Percentiles rank a stretch among this genome's conserved stretches.
phyloP scores from a whole-genome alignment of 2,888 invertebrate species.

The Athripsodes cinereus region DNA sequence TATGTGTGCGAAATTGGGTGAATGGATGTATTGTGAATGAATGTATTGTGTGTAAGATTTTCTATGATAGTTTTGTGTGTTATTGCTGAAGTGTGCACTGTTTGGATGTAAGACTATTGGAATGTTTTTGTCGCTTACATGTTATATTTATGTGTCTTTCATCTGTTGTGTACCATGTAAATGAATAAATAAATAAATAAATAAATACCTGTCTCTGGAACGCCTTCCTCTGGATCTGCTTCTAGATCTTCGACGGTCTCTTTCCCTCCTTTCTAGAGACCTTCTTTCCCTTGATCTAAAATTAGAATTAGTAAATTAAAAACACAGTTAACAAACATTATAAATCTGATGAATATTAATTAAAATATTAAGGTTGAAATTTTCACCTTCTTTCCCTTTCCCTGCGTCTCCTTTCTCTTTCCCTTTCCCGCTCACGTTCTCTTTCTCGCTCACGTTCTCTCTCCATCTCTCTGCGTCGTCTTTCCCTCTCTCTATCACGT shows the following conservation, averaged over 20 bases:
- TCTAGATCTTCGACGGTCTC: slow-evolving; percentile 41
- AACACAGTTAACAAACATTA: neutral
- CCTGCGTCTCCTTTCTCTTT: slow-evolving; percentile 20
- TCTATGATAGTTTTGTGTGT: too few species aligned
- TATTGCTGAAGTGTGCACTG: too few species aligned
- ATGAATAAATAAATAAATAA: too few species aligned
- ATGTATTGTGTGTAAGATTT: too few species aligned
- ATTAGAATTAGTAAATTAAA: neutral
- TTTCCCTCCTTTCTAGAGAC: slow-evolving; percentile 39
- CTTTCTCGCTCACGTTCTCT: slow-evolving; percentile 41
- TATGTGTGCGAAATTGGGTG: too few species aligned
- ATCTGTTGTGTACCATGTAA: too few species aligned
- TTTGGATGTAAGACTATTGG: too few species aligned
- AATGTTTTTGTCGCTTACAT: too few species aligned
- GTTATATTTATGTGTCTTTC: too few species aligned
- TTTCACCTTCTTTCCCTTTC: slow-evolving; percentile 31
- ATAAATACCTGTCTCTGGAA: slow-evolving; percentile 43
- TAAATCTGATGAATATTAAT: too few species aligned
- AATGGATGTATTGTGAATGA: too few species aligned
- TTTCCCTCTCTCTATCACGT: slow-evolving; percentile 38
- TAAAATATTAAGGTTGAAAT: too few species aligned
- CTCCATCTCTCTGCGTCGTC: slow-evolving; percentile 36
- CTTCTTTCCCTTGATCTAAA: slow-evolving; percentile 46
- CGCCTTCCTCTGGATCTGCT: slow-evolving; percentile 44
- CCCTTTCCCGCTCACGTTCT: slow-evolving; percentile 29